Evolutionary conservation across 1,140 invertebrate species (phyloP), one percentile per base, ranked within the genome.

Genomic region (Sminthurides bifidus): DNA sequence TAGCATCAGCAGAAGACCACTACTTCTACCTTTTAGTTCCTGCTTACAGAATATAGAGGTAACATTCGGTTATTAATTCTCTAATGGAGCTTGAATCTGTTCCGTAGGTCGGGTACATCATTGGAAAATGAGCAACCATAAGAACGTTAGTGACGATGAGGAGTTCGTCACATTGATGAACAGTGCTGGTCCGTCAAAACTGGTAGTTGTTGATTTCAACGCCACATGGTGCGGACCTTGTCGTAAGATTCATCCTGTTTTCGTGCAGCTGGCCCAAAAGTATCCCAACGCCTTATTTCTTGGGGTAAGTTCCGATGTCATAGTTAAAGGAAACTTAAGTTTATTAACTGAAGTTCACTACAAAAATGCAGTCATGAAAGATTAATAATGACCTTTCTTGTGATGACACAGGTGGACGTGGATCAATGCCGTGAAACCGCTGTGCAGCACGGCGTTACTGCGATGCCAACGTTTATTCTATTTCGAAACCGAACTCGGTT

Each of bases 381-480:
- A n/a, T n/a, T n/a, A n/a, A n/a, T n/a, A n/a, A n/a, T n/a, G n/a
- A n/a, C n/a, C n/a, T n/a, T n/a, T n/a, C n/a, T n/a, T n/a, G n/a
- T n/a, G n/a, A n/a, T n/a, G n/a, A n/a, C n/a, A n/a, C n/a, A 98
- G 75, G 85, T 97, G 2, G 92, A 97, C 73, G 91, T 93, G 23
- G 87, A 92, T 67, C 80, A 83, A 66, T 91, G 87, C 66, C 79
- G 81, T 43, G 88, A 90, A 66, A 88, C 86, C 27, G 89, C 92
- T 1, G 77, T 81, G 23, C 73, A 74, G 21, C 83, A 96, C 69
- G 87, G 86, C 38, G 85, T 99, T 17, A 83, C 79, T 58, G 88
- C 91, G 2, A 97, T 98, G 91, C 95, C 95, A 6, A 99, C 95
- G 5, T 98, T 99, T 69, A 84, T 94, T 58, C 92, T 98, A 67